Evolutionary conservation across 2,888 invertebrate genomes (phyloP).

Genomic region (Phyllotreta cruciferae): DNA sequence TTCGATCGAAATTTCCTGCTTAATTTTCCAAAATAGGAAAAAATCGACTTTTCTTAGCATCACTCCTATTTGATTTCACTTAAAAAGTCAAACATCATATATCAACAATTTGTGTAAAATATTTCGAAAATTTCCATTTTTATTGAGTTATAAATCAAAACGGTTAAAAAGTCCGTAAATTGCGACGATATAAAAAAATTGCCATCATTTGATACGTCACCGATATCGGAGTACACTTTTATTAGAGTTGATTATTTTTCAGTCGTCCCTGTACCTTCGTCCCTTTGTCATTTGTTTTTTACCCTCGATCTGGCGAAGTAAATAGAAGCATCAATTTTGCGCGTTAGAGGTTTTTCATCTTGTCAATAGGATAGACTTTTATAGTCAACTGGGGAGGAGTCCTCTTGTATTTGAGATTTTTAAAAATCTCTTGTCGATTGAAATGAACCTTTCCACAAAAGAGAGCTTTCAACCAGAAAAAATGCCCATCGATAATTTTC

Average conservation of each 20-base stretch:
- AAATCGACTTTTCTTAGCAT: no score
- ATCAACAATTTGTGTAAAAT: no score
- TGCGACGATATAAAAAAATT: conserved; percentile 32
- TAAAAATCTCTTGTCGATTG: conserved; percentile 29
- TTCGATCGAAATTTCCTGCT: no score
- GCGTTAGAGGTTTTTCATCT: conserved; percentile 50
- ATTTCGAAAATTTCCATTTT: conserved; percentile 30
- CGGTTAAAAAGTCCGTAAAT: conserved; percentile 28
- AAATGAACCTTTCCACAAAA: conserved; percentile 26
- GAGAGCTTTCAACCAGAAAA: conserved; percentile 23
- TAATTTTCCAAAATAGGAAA: no score
- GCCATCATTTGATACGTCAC: conserved; percentile 43
- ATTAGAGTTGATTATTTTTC: conserved; percentile 45
- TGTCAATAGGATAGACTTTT: conserved; percentile 40
- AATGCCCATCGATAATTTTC: conserved; percentile 1
- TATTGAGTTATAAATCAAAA: conserved; percentile 37
- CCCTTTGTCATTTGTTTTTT: conserved; percentile 48
- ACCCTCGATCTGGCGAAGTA: conserved; percentile 45
- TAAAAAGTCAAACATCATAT: no score
- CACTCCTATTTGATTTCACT: no score
- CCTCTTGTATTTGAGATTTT: conserved; percentile 29
- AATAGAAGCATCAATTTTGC: conserved; percentile 50
- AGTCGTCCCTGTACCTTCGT: conserved; percentile 41
- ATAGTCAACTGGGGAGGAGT: conserved; percentile 27
- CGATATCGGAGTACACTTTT: conserved; percentile 43